These are phyloP conservation scores for Graptemys geographica DNA, from an alignment of 2,797 vertebrate genomes.

Conservation along the genomic window DNA sequence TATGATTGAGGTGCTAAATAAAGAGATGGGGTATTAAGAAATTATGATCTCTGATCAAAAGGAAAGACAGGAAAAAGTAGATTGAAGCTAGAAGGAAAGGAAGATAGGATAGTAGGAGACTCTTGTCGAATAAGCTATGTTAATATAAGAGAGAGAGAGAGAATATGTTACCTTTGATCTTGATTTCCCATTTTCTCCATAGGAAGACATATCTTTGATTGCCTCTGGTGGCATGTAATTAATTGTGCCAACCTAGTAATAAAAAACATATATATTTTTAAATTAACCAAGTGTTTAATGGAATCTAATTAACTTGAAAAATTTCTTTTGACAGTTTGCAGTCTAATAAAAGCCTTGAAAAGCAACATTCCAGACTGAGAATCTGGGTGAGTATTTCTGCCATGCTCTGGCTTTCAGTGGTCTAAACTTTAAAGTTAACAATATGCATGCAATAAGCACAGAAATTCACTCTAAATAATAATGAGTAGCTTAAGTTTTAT, in stretches of 20 bases:
- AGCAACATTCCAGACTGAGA: neutral
- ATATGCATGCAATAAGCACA: neutral
- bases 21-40: neutral
- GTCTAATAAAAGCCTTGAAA: neutral
- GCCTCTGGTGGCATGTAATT: slow-evolving; percentile 99
- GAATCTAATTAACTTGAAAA: neutral
- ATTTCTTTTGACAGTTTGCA: neutral
- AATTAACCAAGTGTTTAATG: neutral
- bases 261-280: slow-evolving; percentile 12
- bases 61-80: neutral
- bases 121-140: neutral
- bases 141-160: neutral
- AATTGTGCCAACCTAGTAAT: slow-evolving; percentile 92
- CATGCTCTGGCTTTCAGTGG: neutral
- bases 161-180: slow-evolving; percentile 88
- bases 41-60: neutral
- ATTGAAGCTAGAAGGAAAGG: neutral
- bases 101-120: neutral
- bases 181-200: slow-evolving; percentile 87
- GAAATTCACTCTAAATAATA: neutral
- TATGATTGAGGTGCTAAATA: neutral
- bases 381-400: neutral
- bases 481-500: neutral
- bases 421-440: neutral
- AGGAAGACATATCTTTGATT: slow-evolving; percentile 94